Evolutionary conservation across 2,113 vertebrate species (phyloP).

Genomic region (Choloepus hoffmanni): DNA sequence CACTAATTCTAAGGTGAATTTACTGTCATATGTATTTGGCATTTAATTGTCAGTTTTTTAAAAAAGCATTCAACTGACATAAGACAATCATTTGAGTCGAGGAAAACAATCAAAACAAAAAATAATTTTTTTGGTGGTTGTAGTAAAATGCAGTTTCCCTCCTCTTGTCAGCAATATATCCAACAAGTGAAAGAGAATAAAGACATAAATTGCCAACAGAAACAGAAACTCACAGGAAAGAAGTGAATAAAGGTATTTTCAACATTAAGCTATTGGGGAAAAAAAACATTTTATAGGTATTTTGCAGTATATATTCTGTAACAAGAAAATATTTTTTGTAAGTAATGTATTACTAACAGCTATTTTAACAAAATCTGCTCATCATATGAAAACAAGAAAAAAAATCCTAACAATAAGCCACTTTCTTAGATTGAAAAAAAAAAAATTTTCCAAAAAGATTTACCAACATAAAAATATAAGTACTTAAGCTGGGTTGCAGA

Average conservation of each 20-base stretch:
- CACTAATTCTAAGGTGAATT: neutral
- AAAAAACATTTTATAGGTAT: neutral
- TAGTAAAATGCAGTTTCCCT: constrained; percentile 46
- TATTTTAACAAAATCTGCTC: constrained; percentile 29
- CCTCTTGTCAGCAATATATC: constrained; percentile 32
- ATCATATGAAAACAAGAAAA: constrained; percentile 23
- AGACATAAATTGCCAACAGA: constrained; percentile 47
- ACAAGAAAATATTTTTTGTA: constrained; percentile 3
- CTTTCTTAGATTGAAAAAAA: constrained; percentile 12
- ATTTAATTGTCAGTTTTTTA: constrained; percentile 46
- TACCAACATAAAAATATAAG: constrained; percentile 27
- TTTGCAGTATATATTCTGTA: neutral
- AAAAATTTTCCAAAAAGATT: neutral
- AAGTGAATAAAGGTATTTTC: constrained; percentile 21
- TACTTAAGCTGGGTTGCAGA: neutral
- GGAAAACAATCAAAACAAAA: neutral
- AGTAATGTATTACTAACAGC: constrained; percentile 7
- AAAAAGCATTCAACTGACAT: constrained; percentile 52
- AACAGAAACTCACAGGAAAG: constrained; percentile 9
- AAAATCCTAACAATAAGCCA: constrained; percentile 34
- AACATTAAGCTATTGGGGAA: neutral
- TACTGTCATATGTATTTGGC: neutral
- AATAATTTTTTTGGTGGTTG: neutral
- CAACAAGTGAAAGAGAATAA: constrained; percentile 24
- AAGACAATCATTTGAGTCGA: neutral